phyloP scores from a whole-genome alignment of 2,113 vertebrate genomes.

The Oceanodroma tethys region DNA sequence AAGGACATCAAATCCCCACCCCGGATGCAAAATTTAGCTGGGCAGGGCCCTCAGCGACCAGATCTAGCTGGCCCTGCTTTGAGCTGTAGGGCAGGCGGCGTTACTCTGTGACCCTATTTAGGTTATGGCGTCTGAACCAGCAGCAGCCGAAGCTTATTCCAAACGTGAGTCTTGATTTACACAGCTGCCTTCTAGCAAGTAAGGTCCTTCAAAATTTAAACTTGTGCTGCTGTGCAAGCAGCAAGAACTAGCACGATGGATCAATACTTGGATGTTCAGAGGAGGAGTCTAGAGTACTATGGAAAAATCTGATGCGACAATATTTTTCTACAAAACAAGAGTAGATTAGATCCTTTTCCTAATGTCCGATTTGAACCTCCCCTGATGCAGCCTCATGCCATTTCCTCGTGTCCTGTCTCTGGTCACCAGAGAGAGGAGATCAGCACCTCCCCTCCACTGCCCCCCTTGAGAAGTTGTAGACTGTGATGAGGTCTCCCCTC shows the following conservation, averaged over 20 bases:
- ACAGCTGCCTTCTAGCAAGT: background rate
- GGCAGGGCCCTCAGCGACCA: accelerated
- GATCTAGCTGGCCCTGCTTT: background rate
- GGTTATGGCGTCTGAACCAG: background rate
- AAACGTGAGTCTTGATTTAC: accelerated
- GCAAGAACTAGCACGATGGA: background rate
- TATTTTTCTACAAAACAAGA: background rate
- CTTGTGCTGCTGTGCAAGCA: background rate
- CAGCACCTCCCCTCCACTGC: background rate
- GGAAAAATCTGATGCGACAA: background rate
- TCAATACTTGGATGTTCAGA: background rate
- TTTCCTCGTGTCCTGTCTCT: accelerated
- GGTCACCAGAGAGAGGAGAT: background rate
- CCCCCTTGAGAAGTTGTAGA: accelerated
- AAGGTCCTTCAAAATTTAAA: background rate
- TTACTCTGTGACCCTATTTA: background rate
- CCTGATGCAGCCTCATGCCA: background rate
- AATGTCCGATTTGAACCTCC: background rate
- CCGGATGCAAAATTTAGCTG: background rate
- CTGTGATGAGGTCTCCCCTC: background rate
- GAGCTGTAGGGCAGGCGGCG: accelerated
- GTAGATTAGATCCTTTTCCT: background rate
- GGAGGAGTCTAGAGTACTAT: background rate
- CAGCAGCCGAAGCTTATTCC: background rate
- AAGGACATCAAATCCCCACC: background rate